Base-by-base conservation (phyloP, 2,113 vertebrate genomes). In the Etheostoma cragini region DNA sequence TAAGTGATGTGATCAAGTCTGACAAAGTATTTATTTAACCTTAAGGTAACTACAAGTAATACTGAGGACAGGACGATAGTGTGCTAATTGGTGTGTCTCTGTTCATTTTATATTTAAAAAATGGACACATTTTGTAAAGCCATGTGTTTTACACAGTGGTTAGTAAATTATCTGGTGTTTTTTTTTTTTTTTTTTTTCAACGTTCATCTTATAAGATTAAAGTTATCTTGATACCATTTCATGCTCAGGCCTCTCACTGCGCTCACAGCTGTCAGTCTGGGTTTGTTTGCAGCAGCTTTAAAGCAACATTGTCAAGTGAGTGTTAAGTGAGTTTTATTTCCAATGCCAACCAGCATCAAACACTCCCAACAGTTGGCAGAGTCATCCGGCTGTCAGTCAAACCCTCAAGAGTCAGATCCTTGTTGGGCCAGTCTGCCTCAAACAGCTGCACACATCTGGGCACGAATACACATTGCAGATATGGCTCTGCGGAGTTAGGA, bases 401-500 rank as follows among this genome's bases (percentile, higher is more conserved):
- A 56, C 8, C 22, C 68, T 35, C 30, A 30, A 3, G 52, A 78
- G 54, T 26, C 64, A 45, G 70, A 71, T 19, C 47, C 1, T 30
- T 3, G 15, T 57, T 81, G 17, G 81, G 78, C 42, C 22, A 22
- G 26, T 50, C 50, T 53, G 17, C 63, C 17, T 63, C 4, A 8
- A 61, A 45, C 76, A 67, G 78, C 60, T 83, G 80, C 68, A 61
- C 50, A 80, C 78, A 82, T 82, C 69, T 78, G 81, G 69, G 12
- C 62, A 64, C 57, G 22, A 47, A 54, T 35, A 35, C 21, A 70
- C 56, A 46, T 15, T 10, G 21, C 63, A 26, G 78, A 62, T 49
- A 76, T 61, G n/a, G 38, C 33, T 70, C 35, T 24, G 53, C 35
- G 12, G n/a, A 80, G 66, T 22, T 52, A 26, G 82, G 60, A 77